Evolutionary conservation across 1,140 invertebrate genomes (phyloP).

Genomic region (Bombus haemorrhoidalis): DNA sequence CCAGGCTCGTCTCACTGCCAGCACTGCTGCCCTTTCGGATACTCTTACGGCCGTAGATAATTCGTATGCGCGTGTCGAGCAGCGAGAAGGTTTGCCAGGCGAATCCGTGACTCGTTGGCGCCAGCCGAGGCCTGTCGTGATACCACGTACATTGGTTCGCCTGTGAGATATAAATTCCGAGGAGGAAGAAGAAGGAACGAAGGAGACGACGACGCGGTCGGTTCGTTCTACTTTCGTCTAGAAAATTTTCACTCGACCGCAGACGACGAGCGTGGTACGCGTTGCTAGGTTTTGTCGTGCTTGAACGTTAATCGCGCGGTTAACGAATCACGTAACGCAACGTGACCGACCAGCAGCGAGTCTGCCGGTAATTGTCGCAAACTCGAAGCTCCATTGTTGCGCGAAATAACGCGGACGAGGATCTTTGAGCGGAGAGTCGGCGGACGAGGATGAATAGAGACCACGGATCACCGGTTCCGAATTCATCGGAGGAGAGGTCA

Average conservation of each 20-base stretch:
- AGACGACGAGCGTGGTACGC: background rate
- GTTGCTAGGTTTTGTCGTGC: background rate
- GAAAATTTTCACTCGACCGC: constrained; percentile 24
- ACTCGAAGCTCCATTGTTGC: constrained; percentile 12
- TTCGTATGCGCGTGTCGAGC: background rate
- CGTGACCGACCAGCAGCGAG: background rate
- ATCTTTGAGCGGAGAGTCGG: constrained; percentile 16
- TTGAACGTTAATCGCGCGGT: constrained; percentile 27
- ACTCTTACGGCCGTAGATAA: background rate
- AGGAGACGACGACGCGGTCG: too few species aligned
- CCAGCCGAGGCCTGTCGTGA: too few species aligned
- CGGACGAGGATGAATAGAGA: background rate
- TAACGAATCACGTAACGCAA: background rate
- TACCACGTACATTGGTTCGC: too few species aligned
- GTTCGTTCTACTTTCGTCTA: background rate
- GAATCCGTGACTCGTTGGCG: background rate
- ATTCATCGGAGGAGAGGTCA: background rate
- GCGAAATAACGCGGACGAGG: constrained; percentile 10
- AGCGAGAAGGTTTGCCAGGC: background rate
- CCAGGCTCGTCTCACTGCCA: background rate
- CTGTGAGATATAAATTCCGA: too few species aligned
- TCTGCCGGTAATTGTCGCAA: constrained; percentile 32
- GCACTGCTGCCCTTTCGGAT: background rate
- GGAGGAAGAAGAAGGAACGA: background rate
- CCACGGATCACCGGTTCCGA: background rate